Percentiles rank a stretch among this genome's conserved stretches.
Conservation (phyloP, 2,797 vertebrate species). For the Muscicapa striata region DNA sequence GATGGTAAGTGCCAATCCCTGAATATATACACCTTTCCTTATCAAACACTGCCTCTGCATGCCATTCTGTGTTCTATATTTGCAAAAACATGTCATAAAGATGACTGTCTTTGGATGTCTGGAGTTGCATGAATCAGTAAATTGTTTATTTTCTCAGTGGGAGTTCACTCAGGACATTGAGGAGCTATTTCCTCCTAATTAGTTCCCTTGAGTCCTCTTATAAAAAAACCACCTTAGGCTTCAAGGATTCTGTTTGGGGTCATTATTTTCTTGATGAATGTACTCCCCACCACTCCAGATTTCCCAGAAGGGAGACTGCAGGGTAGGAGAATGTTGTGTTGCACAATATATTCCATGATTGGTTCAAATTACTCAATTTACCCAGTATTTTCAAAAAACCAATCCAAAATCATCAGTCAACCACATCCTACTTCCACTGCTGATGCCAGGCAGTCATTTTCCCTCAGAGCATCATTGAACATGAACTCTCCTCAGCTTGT, state of each 20-base stretch:
- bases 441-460: constrained; percentile 67
- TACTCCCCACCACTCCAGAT: constrained; percentile 13
- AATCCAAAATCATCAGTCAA: constrained; percentile 56
- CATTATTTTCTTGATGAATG: constrained; percentile 74
- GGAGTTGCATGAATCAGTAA: constrained; percentile 42
- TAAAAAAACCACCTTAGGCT: constrained; percentile 51
- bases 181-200: constrained; percentile 75
- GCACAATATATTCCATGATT: constrained; percentile 60
- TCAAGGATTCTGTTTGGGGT: constrained; percentile 67
- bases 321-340: constrained; percentile 49
- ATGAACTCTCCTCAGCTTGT: constrained; percentile 40
- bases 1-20: not conserved
- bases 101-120: not conserved
- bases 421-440: constrained; percentile 41
- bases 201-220: constrained; percentile 73
- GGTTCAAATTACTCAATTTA: constrained; percentile 68
- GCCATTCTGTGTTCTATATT: not conserved
- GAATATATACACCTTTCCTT: not conserved
- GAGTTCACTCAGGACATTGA: constrained; percentile 59
- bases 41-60: not conserved
- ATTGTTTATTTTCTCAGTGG: constrained; percentile 66
- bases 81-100: not conserved
- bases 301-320: constrained; percentile 60
- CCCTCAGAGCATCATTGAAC: constrained; percentile 58
- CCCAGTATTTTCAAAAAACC: constrained; percentile 42